Evolutionary conservation across 2,113 vertebrate species (phyloP).

Genomic region (Pundamilia nyererei): DNA sequence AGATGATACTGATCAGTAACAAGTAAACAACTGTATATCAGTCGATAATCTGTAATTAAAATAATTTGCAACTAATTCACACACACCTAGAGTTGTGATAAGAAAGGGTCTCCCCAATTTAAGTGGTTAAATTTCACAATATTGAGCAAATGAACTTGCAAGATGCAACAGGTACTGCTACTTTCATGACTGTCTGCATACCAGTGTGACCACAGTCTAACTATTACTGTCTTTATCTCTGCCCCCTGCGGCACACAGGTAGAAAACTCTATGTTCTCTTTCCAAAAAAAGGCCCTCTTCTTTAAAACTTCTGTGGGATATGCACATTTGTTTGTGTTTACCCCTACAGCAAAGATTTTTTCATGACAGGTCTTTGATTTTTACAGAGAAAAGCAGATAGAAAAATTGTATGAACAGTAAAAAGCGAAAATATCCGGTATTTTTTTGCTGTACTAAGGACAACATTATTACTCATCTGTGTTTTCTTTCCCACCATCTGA

Average conservation of each 20-base stretch:
- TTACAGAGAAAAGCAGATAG: background rate
- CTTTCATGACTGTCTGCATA: slow-evolving; percentile 78
- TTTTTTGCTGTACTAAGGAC: background rate
- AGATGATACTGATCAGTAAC: background rate
- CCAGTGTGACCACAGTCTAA: slow-evolving; percentile 79
- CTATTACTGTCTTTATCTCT: slow-evolving; percentile 74
- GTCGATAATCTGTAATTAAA: background rate
- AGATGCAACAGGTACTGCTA: slow-evolving; percentile 75
- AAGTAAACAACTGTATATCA: background rate
- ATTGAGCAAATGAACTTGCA: slow-evolving; percentile 75
- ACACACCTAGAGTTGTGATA: background rate
- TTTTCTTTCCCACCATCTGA: background rate
- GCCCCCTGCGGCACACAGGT: slow-evolving; percentile 65
- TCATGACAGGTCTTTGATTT: slow-evolving; percentile 21
- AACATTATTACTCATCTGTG: background rate
- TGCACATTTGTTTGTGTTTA: slow-evolving; percentile 72
- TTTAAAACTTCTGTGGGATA: slow-evolving; percentile 55
- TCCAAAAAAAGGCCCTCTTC: slow-evolving; percentile 55
- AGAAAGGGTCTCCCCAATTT: slow-evolving; percentile 42
- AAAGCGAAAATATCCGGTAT: background rate
- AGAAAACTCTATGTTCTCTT: slow-evolving; percentile 69
- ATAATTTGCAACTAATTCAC: background rate
- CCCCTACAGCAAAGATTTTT: slow-evolving; percentile 62
- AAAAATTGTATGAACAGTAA: background rate
- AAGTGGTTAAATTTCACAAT: slow-evolving; percentile 69